These are phyloP conservation scores for Dendrocincla fuliginosa DNA, from an alignment of 2,797 vertebrate genomes.

Conservation along the genomic window DNA sequence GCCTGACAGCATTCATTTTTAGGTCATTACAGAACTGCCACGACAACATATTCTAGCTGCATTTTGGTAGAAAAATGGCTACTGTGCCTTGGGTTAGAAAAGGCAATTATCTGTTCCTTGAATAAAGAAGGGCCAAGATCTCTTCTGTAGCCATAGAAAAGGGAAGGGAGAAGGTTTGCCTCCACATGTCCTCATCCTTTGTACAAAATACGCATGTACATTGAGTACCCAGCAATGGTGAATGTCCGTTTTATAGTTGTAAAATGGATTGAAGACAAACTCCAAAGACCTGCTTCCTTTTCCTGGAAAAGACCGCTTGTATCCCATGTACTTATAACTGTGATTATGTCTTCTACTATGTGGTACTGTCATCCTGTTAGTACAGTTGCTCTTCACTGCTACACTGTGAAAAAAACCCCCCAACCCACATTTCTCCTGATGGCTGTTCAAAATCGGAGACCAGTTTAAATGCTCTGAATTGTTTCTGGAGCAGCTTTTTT, in stretches of 20 bases:
- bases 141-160: not conserved
- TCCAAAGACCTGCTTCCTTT: not conserved
- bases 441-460: not conserved
- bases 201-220: rapidly evolving
- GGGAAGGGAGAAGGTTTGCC: not conserved
- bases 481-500: not conserved
- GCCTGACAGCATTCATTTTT: conserved; percentile 24
- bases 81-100: not conserved
- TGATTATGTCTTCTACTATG: not conserved
- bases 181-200: rapidly evolving
- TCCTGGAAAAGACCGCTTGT: not conserved
- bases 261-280: not conserved
- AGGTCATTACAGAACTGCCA: conserved; percentile 1
- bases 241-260: not conserved
- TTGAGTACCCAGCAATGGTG: not conserved
- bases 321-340: not conserved
- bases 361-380: not conserved
- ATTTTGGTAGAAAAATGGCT: not conserved
- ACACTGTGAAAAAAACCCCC: not conserved
- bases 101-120: not conserved
- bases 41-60: not conserved
- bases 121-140: not conserved
- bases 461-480: not conserved
- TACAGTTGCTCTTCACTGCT: not conserved
- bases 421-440: not conserved